Evolutionary conservation across 2,113 vertebrate species (phyloP), one percentile per base, ranked within the genome.

Genomic region (Synodontis membranacea): DNA sequence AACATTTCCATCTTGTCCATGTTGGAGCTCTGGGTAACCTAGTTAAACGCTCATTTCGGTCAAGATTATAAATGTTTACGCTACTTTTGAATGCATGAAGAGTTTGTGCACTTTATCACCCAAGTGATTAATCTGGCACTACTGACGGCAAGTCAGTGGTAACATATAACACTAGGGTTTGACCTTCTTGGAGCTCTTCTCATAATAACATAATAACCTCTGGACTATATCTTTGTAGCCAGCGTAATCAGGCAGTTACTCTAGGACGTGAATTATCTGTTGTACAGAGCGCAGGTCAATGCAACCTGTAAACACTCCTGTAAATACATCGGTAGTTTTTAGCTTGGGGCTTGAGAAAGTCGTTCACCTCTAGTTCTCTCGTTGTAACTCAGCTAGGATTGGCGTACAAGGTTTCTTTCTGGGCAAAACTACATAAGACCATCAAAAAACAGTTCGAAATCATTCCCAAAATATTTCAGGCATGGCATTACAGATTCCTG

Each of bases 141-240:
- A 6, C 31, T 15, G 81, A 84, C 86, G 52, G 87, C 84, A 87
- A 82, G 56, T 75, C 50, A 84, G 85, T 79, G 78, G 84, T 68
- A 81, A 74, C 80, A 80, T 62, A 39, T 44, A 83, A 80, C 70
- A 5, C 5, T 42, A 58, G 1, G 19, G 66, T 48, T 70, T 76
- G 46, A 75, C 58, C 34, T 46, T 81, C 50, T 81, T 42, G 34
- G 52, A 81, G 39, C 64, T 60, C 78, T 72, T 82, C 52, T 83
- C 64, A 52, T 70, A 83, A 64, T 31, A 83, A 5, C 52, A 64
- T 39, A 83, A n/a, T n/a, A 81, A 87, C 80, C 86, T 87, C 86
- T 87, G 86, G 80, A 72, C 86, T 78, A 31, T 60, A 44, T 83
- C 72, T 78, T 54, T 66, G 56, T 66, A 78, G 64, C 56, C 72